Conservation (phyloP, 2,888 invertebrate species). For the Camponotus fellah region DNA sequence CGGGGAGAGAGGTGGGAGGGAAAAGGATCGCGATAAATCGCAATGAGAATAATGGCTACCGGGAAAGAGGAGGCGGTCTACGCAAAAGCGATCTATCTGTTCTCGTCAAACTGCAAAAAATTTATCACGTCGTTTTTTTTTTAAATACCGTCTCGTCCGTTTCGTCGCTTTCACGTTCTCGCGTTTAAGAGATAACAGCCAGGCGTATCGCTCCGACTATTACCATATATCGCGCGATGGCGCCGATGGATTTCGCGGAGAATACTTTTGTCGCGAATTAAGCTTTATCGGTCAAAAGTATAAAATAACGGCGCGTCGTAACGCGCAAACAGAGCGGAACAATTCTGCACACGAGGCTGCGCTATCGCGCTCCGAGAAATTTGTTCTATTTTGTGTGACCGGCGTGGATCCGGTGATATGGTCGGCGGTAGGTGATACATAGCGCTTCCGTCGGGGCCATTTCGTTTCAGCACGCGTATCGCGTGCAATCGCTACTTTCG, state of each 20-base stretch:
- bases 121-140: slow-evolving; percentile 21
- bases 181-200: slow-evolving; percentile 27
- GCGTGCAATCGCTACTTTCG: slow-evolving; percentile 62
- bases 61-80: slow-evolving; percentile 22
- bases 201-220: not conserved
- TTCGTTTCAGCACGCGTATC: slow-evolving; percentile 64
- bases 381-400: slow-evolving; percentile 62
- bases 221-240: slow-evolving; percentile 1
- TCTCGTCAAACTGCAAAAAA: slow-evolving; percentile 35
- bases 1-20: not conserved
- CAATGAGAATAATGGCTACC: slow-evolving; percentile 38
- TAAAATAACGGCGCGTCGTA: slow-evolving; percentile 47
- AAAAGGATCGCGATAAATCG: slow-evolving; percentile 29
- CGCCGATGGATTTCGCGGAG: slow-evolving; percentile 29
- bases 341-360: slow-evolving; percentile 35
- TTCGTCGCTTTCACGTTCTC: not conserved
- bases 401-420: slow-evolving; percentile 61
- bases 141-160: slow-evolving; percentile 21
- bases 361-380: slow-evolving; percentile 59
- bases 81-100: slow-evolving; percentile 27
- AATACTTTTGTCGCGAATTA: slow-evolving; percentile 51
- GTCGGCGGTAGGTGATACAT: slow-evolving; percentile 61
- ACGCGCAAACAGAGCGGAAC: slow-evolving; percentile 44
- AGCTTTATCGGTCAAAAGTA: slow-evolving; percentile 54
- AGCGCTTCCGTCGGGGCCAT: slow-evolving; percentile 61